phyloP scores from a whole-genome alignment of 1,140 invertebrate species.

The Papilio polyxenes region DNA sequence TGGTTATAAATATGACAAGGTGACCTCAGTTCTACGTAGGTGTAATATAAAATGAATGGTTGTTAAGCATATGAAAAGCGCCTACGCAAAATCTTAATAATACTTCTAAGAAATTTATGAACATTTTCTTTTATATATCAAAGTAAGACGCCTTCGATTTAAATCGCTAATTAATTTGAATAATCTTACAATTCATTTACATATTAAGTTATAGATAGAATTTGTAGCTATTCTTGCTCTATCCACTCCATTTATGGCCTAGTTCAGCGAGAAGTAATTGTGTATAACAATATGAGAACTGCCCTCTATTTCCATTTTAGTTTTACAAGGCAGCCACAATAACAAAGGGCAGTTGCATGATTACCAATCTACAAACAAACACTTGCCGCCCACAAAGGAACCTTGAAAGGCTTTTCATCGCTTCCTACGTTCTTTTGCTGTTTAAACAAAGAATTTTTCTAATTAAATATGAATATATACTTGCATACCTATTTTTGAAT shows the following conservation, averaged over 20 bases:
- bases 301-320: neutral
- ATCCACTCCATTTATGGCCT: neutral
- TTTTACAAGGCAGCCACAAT: neutral
- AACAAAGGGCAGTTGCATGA: slow-evolving; percentile 21
- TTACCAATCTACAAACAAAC: slow-evolving; percentile 16
- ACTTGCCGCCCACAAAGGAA: slow-evolving; percentile 12
- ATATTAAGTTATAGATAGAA: neutral
- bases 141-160: neutral
- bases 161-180: too few species aligned
- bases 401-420: slow-evolving; percentile 14
- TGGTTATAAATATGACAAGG: too few species aligned
- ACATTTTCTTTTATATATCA: neutral
- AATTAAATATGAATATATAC: neutral
- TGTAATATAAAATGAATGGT: too few species aligned
- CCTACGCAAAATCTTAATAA: too few species aligned
- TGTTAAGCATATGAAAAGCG: neutral
- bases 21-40: too few species aligned
- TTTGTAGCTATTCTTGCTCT: neutral
- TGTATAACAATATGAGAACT: neutral
- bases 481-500: neutral
- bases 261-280: neutral
- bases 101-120: too few species aligned
- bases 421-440: neutral
- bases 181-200: neutral
- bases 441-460: slow-evolving; percentile 13